Conservation (phyloP, 2,888 invertebrate genomes). For the Steinernema hermaphroditum region DNA sequence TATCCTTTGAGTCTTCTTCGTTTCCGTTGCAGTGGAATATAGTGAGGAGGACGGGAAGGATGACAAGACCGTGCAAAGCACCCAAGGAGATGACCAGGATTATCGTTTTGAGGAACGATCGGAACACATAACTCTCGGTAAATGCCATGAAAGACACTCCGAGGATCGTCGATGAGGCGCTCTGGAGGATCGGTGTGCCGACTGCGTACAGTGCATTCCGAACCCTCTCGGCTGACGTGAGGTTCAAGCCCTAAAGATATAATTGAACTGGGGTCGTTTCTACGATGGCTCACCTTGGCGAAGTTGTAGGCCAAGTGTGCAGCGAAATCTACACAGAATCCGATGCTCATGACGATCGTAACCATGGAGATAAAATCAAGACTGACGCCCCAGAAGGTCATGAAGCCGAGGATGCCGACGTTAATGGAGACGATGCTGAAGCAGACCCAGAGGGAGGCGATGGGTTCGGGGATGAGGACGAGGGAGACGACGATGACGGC, state of each 20-base stretch:
- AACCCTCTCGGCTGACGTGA: constrained; percentile 74
- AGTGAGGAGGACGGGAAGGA: constrained; percentile 75
- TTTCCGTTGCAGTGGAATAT: constrained; percentile 53
- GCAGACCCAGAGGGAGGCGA: constrained; percentile 90
- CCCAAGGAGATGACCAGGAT: constrained; percentile 90
- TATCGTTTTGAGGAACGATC: constrained; percentile 75
- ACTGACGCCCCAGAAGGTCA: constrained; percentile 92
- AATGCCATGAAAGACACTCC: constrained; percentile 83
- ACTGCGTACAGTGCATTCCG: constrained; percentile 84
- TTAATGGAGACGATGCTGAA: constrained; percentile 92
- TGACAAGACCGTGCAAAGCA: constrained; percentile 86
- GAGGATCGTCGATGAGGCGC: constrained; percentile 85
- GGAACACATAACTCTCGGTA: constrained; percentile 79
- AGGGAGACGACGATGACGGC: constrained; percentile 89
- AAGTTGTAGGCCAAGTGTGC: constrained; percentile 84
- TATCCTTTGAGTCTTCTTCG: constrained; percentile 8
- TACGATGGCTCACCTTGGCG: too few species aligned
- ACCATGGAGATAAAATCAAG: constrained; percentile 85
- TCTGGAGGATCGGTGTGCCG: constrained; percentile 87
- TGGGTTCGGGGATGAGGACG: constrained; percentile 86
- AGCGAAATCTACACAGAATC: constrained; percentile 89
- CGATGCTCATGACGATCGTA: constrained; percentile 90
- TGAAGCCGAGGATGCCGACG: constrained; percentile 88
- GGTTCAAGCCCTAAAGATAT: constrained; percentile 49
- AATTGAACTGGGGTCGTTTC: too few species aligned